phyloP scores from a whole-genome alignment of 2,888 invertebrate species.

The Tachystola acroxantha region DNA sequence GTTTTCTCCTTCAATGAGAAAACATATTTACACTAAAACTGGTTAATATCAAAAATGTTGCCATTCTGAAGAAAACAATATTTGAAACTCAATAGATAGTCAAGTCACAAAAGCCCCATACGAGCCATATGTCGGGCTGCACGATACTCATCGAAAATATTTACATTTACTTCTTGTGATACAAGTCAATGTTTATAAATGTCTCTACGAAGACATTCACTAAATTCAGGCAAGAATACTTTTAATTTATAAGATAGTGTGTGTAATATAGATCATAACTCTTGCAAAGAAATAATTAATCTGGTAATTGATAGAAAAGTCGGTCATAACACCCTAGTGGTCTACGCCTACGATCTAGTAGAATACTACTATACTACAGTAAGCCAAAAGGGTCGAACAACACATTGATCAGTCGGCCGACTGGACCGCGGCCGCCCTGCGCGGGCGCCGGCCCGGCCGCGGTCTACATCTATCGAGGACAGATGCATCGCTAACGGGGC shows the following conservation, averaged over 20 bases:
- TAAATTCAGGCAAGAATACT: slow-evolving; percentile 69
- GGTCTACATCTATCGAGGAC: slow-evolving; percentile 72
- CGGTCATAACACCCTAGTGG: slow-evolving; percentile 75
- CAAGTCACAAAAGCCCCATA: slow-evolving; percentile 67
- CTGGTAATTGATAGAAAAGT: slow-evolving; percentile 75
- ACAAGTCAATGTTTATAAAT: slow-evolving; percentile 66
- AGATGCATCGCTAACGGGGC: slow-evolving; percentile 80
- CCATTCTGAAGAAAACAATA: slow-evolving; percentile 64
- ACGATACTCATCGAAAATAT: slow-evolving; percentile 61
- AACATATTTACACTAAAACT: slow-evolving; percentile 53
- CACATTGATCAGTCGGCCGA: slow-evolving; percentile 51
- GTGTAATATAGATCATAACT: slow-evolving; percentile 69
- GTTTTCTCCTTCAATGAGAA: slow-evolving; percentile 53
- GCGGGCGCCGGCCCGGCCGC: slow-evolving; percentile 29
- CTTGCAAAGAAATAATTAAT: slow-evolving; percentile 74
- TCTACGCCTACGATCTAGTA: slow-evolving; percentile 75
- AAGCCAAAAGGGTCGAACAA: slow-evolving; percentile 76
- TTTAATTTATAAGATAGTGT: slow-evolving; percentile 65
- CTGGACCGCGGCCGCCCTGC: slow-evolving; percentile 29
- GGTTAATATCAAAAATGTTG: slow-evolving; percentile 52
- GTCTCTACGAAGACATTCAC: slow-evolving; percentile 73
- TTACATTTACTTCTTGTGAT: slow-evolving; percentile 69
- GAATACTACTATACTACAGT: slow-evolving; percentile 73
- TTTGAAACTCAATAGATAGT: slow-evolving; percentile 56
- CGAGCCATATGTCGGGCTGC: slow-evolving; percentile 64